Conservation (phyloP, 2,888 invertebrate genomes). For the Halictus quadricinctus region DNA sequence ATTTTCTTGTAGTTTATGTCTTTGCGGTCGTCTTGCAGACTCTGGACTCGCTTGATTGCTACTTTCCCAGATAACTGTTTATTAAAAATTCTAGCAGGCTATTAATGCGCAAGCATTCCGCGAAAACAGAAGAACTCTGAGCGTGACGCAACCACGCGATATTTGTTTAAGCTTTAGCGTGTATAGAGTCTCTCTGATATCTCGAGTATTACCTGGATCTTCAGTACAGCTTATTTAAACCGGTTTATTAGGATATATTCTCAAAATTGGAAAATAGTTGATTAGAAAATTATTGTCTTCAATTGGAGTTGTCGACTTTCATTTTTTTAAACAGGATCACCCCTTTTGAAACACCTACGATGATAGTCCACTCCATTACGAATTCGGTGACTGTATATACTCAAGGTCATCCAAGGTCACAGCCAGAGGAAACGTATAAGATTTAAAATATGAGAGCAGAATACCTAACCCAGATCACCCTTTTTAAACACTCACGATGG, state of each 20-base stretch:
- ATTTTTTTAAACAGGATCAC: too few species aligned
- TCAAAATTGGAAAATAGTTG: too few species aligned
- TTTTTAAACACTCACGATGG: too few species aligned
- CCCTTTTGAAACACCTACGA: too few species aligned
- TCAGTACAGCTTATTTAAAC: neutral
- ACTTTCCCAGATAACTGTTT: slow-evolving; percentile 4
- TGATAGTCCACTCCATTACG: too few species aligned
- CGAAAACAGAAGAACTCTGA: neutral
- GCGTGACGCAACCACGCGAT: neutral
- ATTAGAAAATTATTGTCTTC: too few species aligned
- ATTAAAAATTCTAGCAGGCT: neutral
- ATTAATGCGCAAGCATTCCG: neutral
- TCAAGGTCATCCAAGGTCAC: too few species aligned
- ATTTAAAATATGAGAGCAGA: too few species aligned
- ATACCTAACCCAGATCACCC: too few species aligned
- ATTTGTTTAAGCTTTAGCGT: neutral
- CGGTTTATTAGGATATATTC: neutral
- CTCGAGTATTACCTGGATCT: neutral
- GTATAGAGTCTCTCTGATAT: neutral
- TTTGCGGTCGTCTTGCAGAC: neutral
- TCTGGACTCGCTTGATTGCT: neutral
- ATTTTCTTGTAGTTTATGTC: slow-evolving; percentile 16
- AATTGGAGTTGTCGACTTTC: too few species aligned
- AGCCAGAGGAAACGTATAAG: too few species aligned
- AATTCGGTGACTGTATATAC: too few species aligned